These are phyloP conservation scores for Triops cancriformis DNA, from an alignment of 1,140 invertebrate genomes.

Conservation along the genomic window DNA sequence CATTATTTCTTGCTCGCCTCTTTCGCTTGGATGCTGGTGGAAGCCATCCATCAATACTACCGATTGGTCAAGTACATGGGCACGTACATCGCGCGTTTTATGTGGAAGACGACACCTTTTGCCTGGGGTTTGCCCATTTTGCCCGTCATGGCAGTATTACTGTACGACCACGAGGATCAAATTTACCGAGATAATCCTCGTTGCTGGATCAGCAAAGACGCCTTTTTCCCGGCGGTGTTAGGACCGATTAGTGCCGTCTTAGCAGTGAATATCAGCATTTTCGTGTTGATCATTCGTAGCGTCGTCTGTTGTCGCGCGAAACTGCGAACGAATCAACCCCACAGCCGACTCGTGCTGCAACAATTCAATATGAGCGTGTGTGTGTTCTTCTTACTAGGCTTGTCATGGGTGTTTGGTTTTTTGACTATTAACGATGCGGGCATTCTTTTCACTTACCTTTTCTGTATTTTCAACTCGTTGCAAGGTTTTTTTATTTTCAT, in stretches of 20 bases:
- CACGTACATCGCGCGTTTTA: conserved; percentile 39
- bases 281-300: conserved; percentile 38
- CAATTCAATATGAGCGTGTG: conserved; percentile 42
- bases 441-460: conserved; percentile 32
- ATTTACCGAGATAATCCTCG: conserved; percentile 23
- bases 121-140: conserved; percentile 40
- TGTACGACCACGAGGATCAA: conserved; percentile 31
- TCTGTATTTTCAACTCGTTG: conserved; percentile 33
- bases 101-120: conserved; percentile 39
- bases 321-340: conserved; percentile 39
- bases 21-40: conserved; percentile 46
- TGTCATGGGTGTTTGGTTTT: conserved; percentile 34
- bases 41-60: conserved; percentile 43
- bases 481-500: conserved; percentile 34
- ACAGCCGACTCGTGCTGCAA: conserved; percentile 37
- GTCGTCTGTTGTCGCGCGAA: conserved; percentile 37
- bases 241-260: conserved; percentile 40
- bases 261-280: conserved; percentile 40
- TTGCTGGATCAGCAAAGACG: conserved; percentile 41
- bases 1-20: conserved; percentile 44
- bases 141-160: conserved; percentile 32
- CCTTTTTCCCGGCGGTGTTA: conserved; percentile 41
- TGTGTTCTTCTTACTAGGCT: conserved; percentile 39
- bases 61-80: conserved; percentile 44
- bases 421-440: conserved; percentile 30